Base-by-base conservation (phyloP, 2,888 invertebrate species). In the Bimastos eiseni region DNA sequence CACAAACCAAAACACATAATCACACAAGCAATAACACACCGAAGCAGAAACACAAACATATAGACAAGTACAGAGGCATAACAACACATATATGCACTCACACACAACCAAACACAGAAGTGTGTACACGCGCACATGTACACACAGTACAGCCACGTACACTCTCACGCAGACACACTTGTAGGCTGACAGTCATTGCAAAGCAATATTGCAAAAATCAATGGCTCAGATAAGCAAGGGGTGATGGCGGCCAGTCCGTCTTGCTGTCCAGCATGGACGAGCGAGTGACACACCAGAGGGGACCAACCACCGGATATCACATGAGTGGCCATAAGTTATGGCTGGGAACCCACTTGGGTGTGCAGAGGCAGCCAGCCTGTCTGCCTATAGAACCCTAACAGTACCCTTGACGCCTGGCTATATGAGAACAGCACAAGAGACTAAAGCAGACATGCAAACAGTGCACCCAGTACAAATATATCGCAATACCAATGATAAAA, bases 281-380 rank as follows among this genome's bases (percentile, higher is more conserved):
- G 1, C n/a, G n/a, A 70, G 30, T 13, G 30, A 70, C n/a, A 21
- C 70, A 11, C 70, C 70, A 70, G 70, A n/a, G 70, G n/a, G 30
- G 8, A 70, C 70, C 70, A 70, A 13, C 70, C 13, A 13, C 70
- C 13, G 70, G 30, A 70, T n/a, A 30, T 70, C 70, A n/a, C 30
- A n/a, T 3, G 70, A 70, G n/a, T n/a, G 30, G n/a, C n/a, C 30
- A 70, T 70, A 70, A 70, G n/a, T 70, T 70, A 70, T n/a, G 0
- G 30, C n/a, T n/a, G 70, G 70, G n/a, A 70, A 70, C 70, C 70
- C n/a, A 70, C 70, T 70, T 70, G 70, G 70, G 70, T 70, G 70
- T 70, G 70, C 70, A 70, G n/a, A 70, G 30, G n/a, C 70, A n/a
- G 70, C 70, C 70, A 30, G n/a, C 49, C n/a, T n/a, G 70, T 70